Conservation (phyloP, 2,888 invertebrate genomes). For the Tinea trinotella region DNA sequence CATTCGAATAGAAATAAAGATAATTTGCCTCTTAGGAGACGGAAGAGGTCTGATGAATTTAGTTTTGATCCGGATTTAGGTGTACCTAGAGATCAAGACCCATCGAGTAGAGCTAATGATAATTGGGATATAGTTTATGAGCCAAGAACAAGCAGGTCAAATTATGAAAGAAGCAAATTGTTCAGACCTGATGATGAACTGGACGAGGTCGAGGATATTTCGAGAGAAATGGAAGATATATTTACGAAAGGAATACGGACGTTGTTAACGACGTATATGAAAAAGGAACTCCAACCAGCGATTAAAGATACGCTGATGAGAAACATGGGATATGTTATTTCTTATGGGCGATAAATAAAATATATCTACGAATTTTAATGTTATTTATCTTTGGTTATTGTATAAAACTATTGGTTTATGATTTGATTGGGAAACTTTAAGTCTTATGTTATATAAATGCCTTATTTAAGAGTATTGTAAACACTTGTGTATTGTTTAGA, state of each 20-base stretch:
- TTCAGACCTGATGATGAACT: constrained; percentile 67
- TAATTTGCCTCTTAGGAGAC: constrained; percentile 44
- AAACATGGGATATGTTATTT: constrained; percentile 89
- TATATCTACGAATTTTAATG: too few species aligned
- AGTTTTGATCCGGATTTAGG: constrained; percentile 47
- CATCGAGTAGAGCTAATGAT: constrained; percentile 40
- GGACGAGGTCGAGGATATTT: constrained; percentile 77
- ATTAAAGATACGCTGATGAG: constrained; percentile 90
- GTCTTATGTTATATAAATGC: too few species aligned
- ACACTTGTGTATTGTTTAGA: too few species aligned
- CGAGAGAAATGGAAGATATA: constrained; percentile 87
- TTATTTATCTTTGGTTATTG: too few species aligned
- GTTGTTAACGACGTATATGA: constrained; percentile 85
- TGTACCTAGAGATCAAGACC: constrained; percentile 31
- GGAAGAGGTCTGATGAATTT: constrained; percentile 54
- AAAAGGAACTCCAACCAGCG: constrained; percentile 85
- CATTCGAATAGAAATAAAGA: constrained; percentile 55
- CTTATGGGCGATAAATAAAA: constrained; percentile 76
- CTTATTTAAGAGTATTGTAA: too few species aligned
- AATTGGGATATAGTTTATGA: constrained; percentile 52
- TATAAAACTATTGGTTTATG: too few species aligned
- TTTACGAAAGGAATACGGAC: constrained; percentile 88
- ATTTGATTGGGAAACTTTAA: too few species aligned
- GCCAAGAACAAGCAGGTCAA: constrained; percentile 42
- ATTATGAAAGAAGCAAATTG: constrained; percentile 61